Evolutionary conservation across 2,113 vertebrate species (phyloP).

Genomic region (Megalops atlanticus): DNA sequence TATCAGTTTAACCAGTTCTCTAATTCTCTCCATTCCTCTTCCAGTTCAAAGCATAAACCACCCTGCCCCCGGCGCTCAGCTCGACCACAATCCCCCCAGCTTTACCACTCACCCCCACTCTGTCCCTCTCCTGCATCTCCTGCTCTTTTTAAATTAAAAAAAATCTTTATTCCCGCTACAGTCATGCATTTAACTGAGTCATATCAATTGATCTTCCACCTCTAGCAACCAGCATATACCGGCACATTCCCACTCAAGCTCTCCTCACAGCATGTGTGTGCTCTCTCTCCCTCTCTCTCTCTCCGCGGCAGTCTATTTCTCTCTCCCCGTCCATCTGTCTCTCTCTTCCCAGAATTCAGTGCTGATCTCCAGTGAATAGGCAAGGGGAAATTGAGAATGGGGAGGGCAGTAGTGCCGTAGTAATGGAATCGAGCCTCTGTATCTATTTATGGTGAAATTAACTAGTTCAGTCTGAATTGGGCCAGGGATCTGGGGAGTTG

Average conservation of each 20-base stretch:
- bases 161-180: too few species aligned
- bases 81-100: too few species aligned
- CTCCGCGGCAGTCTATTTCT: conserved; percentile 3
- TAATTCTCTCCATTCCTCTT: conserved; percentile 40
- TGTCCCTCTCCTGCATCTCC: not conserved
- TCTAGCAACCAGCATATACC: not conserved
- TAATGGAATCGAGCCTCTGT: conserved; percentile 28
- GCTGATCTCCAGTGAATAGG: conserved; percentile 41
- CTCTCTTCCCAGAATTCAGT: conserved; percentile 23
- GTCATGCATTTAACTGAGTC: too few species aligned
- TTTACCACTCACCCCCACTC: not conserved
- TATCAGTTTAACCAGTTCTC: not conserved
- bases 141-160: not conserved
- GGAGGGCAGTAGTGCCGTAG: conserved; percentile 24
- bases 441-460: conserved; percentile 73
- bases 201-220: not conserved
- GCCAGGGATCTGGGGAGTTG: conserved; percentile 42
- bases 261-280: not conserved
- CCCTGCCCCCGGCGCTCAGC: too few species aligned
- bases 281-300: not conserved
- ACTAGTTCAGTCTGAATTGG: conserved; percentile 72
- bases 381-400: conserved; percentile 20
- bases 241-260: not conserved
- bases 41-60: too few species aligned
- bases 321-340: conserved; percentile 46